phyloP scores from a whole-genome alignment of 64 coral and sea anemone species.

The Stylophora pistillata region DNA sequence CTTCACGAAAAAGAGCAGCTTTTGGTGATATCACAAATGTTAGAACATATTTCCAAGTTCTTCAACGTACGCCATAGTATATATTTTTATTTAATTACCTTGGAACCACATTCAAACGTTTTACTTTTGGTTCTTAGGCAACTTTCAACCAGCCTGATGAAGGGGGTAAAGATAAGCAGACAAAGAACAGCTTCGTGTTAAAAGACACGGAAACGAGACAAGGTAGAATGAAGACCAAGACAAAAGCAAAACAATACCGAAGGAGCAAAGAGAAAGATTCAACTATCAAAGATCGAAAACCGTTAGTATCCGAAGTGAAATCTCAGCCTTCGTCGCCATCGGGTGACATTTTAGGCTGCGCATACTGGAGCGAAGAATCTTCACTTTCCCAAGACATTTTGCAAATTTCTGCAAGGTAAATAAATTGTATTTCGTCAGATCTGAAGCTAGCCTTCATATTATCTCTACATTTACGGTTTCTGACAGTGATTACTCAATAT shows the following conservation, averaged over 20 bases:
- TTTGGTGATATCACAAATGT: slow-evolving; percentile 99
- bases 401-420: neutral
- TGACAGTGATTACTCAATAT: neutral
- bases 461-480: too few relatives aligned
- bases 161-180: neutral
- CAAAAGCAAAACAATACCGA: neutral
- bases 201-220: neutral
- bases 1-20: slow-evolving; percentile 90
- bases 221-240: slow-evolving; percentile 1
- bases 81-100: neutral
- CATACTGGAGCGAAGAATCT: slow-evolving; percentile 41
- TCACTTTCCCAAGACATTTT: slow-evolving; percentile 15
- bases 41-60: neutral
- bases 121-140: slow-evolving; percentile 27
- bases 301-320: slow-evolving; percentile 14
- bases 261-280: slow-evolving; percentile 21
- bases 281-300: neutral
- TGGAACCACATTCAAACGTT: neutral
- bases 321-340: slow-evolving; percentile 55
- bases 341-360: slow-evolving; percentile 58
- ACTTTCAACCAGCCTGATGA: neutral
- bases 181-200: neutral
- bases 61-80: too few relatives aligned
- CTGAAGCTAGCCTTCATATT: too few relatives aligned
- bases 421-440: too few relatives aligned